A percentile compares a stretch with the other conserved stretches of the same genome.
phyloP scores from a whole-genome alignment of 2,888 invertebrate species.

The Nebria salina region DNA sequence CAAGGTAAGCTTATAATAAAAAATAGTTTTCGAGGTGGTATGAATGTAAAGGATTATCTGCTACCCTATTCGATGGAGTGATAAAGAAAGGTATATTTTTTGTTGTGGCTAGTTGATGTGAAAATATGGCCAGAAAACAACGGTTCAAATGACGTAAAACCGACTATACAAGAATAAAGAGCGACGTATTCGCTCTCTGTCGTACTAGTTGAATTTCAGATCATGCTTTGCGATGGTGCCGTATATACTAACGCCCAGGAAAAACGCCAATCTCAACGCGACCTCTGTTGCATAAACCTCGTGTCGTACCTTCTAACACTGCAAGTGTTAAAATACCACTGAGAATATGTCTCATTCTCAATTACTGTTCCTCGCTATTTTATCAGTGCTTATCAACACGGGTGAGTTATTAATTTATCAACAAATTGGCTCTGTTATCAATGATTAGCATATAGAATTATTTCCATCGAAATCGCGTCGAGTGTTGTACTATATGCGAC shows the following conservation, averaged over 20 bases:
- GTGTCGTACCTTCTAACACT: neutral
- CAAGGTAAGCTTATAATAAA: too few relatives aligned
- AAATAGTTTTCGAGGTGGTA: too few relatives aligned
- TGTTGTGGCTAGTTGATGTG: neutral
- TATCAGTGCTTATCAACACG: slow-evolving; percentile 21
- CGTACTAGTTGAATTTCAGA: slow-evolving; percentile 23
- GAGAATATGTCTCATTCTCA: slow-evolving; percentile 5
- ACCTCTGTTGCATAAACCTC: slow-evolving; percentile 22
- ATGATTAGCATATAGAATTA: neutral
- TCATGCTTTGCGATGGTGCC: slow-evolving; percentile 15
- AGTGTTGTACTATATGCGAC: neutral
- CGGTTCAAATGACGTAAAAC: neutral
- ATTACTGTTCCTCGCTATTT: slow-evolving; percentile 18
- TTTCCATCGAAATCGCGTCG: neutral
- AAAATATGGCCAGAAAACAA: neutral
- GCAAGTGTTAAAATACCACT: neutral
- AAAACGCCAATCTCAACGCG: slow-evolving; percentile 20
- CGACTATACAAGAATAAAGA: neutral
- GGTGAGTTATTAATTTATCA: slow-evolving; percentile 26
- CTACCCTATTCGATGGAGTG: too few relatives aligned
- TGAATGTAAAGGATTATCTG: too few relatives aligned
- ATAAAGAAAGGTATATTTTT: too few relatives aligned
- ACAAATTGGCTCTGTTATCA: neutral
- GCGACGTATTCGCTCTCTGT: slow-evolving; percentile 17
- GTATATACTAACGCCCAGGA: slow-evolving; percentile 20